Evolutionary conservation across 1,140 invertebrate species (phyloP).

Genomic region (Drosophila novamexicana): DNA sequence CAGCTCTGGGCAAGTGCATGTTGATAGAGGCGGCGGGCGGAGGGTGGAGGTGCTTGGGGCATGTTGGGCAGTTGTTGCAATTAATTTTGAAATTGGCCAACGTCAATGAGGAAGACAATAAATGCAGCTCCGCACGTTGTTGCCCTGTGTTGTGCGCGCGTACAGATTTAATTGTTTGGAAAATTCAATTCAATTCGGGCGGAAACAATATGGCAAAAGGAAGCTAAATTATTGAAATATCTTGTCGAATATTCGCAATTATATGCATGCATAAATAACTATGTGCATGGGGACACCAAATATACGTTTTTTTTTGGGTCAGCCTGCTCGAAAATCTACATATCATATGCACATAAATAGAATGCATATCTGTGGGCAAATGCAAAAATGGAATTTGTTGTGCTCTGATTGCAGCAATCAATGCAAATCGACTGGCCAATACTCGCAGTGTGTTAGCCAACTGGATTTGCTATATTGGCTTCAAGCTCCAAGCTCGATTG

Average conservation of each 20-base stretch:
- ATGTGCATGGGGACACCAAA: not conserved
- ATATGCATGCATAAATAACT: slow-evolving; percentile 2
- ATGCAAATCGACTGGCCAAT: slow-evolving; percentile 50
- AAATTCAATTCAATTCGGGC: slow-evolving; percentile 60
- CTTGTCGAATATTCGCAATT: not conserved
- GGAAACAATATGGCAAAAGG: not conserved
- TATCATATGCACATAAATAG: slow-evolving; percentile 1
- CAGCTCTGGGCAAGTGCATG: slow-evolving; percentile 38
- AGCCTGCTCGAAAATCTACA: too few relatives aligned
- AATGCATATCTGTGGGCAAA: slow-evolving; percentile 22
- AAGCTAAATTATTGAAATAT: slow-evolving; percentile 26
- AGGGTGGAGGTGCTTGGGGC: slow-evolving; percentile 4
- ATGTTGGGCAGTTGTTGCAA: slow-evolving; percentile 54
- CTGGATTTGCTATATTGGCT: slow-evolving; percentile 30
- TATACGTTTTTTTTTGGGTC: not conserved
- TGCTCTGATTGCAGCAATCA: slow-evolving; percentile 53
- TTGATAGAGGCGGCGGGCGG: slow-evolving; percentile 3
- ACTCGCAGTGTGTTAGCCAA: slow-evolving; percentile 5
- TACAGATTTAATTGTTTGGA: slow-evolving; percentile 68
- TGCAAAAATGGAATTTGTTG: slow-evolving; percentile 32
- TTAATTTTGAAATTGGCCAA: slow-evolving; percentile 75
- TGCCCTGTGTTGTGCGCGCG: not conserved
- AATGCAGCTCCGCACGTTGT: not conserved
- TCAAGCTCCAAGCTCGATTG: not conserved
- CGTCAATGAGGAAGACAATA: slow-evolving; percentile 36